phyloP scores from a whole-genome alignment of 2,113 vertebrate genomes.

The Philantomba maxwellii region DNA sequence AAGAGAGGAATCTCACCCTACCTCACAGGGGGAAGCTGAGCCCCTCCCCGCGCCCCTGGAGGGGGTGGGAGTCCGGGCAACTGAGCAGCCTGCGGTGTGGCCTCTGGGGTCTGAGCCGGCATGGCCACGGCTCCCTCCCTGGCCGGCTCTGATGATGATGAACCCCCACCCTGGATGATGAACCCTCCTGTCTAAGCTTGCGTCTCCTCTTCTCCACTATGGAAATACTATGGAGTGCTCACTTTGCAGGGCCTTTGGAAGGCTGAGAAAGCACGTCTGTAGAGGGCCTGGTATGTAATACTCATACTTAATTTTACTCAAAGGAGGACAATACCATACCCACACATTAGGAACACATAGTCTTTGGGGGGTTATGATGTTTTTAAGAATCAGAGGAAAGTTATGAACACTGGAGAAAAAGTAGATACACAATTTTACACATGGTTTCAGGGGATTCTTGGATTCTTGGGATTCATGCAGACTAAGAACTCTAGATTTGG shows the following conservation, averaged over 20 bases:
- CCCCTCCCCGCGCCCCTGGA: background rate
- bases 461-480: background rate
- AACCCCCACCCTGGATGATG: fast-evolving
- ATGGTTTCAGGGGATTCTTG: background rate
- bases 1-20: background rate
- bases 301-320: background rate
- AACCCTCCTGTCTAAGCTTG: background rate
- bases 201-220: background rate
- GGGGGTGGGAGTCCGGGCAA: fast-evolving
- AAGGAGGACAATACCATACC: background rate
- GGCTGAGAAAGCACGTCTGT: background rate
- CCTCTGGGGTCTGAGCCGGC: background rate
- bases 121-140: background rate
- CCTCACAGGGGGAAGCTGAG: background rate
- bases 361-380: background rate
- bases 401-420: background rate
- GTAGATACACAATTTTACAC: background rate
- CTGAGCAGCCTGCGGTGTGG: background rate
- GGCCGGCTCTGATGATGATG: background rate
- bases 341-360: background rate
- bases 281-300: background rate
- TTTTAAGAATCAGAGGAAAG: background rate
- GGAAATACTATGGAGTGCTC: background rate
- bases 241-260: background rate
- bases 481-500: background rate